Evolutionary conservation across 2,113 vertebrate genomes (phyloP).

Genomic region (Balaeniceps rex): DNA sequence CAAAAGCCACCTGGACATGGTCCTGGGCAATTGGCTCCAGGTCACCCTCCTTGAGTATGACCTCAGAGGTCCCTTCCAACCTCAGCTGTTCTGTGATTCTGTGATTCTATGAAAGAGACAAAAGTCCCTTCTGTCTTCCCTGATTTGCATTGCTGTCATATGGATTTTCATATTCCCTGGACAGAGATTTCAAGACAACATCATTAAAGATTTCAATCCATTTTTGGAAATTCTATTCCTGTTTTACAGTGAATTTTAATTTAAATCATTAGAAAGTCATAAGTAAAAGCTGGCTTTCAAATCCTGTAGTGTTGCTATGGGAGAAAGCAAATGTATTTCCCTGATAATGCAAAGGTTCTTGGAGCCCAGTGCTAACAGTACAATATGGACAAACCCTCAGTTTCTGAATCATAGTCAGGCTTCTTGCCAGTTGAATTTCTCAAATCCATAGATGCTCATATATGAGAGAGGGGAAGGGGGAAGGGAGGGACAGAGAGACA

Average conservation of each 20-base stretch:
- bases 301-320: background rate
- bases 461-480: background rate
- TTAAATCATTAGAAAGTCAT: background rate
- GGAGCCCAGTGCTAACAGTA: background rate
- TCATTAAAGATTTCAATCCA: background rate
- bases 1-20: background rate
- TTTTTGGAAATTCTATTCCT: background rate
- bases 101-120: background rate
- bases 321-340: background rate
- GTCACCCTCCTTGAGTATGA: background rate
- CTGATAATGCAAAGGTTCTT: background rate
- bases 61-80: background rate
- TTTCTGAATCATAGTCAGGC: background rate
- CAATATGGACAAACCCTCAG: background rate
- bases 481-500: background rate
- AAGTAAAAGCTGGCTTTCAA: background rate
- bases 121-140: background rate
- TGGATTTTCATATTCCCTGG: background rate
- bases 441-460: background rate
- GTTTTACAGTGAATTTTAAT: background rate
- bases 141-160: background rate
- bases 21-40: background rate
- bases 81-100: background rate
- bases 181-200: background rate
- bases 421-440: background rate